Base-by-base conservation (phyloP, 2,797 vertebrate species). In the Helicolenus hilgendorfi region DNA sequence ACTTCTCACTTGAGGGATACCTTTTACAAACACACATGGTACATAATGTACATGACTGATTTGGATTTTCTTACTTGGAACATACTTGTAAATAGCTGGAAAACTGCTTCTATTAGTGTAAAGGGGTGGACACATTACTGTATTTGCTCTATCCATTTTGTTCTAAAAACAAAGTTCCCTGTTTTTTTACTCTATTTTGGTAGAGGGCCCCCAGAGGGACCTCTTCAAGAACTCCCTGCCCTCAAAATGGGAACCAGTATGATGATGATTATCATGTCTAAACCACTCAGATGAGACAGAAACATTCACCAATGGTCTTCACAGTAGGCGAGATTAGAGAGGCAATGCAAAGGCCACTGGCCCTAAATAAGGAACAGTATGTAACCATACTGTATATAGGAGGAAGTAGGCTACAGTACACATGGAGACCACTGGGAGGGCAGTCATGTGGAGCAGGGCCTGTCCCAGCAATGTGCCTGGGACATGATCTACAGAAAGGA, bases 381-480 rank as follows among this genome's bases (percentile, higher is more conserved):
- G 64, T 83, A 41, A 56, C 71, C 77, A 89, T 53, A 53, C 45
- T 53, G 45, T 53, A 53, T 41, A 26, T 70, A 80, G 77, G 71
- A 88, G 86, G 91, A 92, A 92, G 88, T 88, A 68, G 77, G 83
- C 77, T 91, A 91, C 87, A 89, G 89, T 94, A 88, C 91, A 90
- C 84, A 83, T 64, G 62, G 58, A 91, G 58, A 86, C 72, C 83
- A 72, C 89, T 77, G 86, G 89, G 91, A 79, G 81, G 80, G 75
- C 60, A 65, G 64, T 77, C 38, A 55, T 79, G 72, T 49, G 3
- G 74, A 80, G 67, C 80, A 80, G 90, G 89, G 83, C 82, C 82
- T 75, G 91, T 87, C 85, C 90, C 91, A 80, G 79, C 78, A 86
- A 56, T 9, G 81, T 29, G 67, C 56, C 75, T 9, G 64, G 60